Evolutionary conservation across 2,113 vertebrate species (phyloP), one percentile per base, ranked within the genome.

Genomic region (Malurus cyaneus): DNA sequence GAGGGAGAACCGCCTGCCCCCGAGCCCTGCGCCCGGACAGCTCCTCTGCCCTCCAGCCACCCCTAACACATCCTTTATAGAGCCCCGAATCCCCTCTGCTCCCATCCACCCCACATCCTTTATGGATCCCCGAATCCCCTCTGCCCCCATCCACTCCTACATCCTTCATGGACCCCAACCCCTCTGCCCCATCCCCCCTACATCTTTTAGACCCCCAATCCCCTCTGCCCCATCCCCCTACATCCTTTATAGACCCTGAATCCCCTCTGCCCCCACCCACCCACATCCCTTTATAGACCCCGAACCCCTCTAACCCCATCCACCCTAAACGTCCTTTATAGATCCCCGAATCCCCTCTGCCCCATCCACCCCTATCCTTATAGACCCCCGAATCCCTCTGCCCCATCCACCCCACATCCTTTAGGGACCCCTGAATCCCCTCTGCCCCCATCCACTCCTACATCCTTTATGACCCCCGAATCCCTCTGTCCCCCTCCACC

Each of bases 21-120:
- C 2, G 0, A 32, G 8, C 28, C 39, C n/a, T 23, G 41, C 62
- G 13, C 4, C 18, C 60, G 18, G 4, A 8, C 14, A 16, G 69
- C 5, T 28, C 36, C 57, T 49, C 64, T 49, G 54, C 20, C 26
- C 54, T 17, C 15, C 25, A 42, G 7, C 16, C 32, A 34, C 44
- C 23, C 31, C n/a, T 24, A 39, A 39, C 34, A 17, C 15, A 20
- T 26, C 60, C 53, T 17, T 14, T n/a, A 59, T 4, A 57, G 10
- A 6, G 10, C 34, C 28, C 31, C 10, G 26, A 54, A 18, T 12
- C 31, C 16, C 44, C 17, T 21, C 53, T 49, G 42, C 34, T 34
- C 23, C 25, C 44, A 21, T 19, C 50, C 39, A 6, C 32, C 13
- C 16, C 56, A 24, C 44, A 20, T 23, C 50, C 64, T 12, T 4